Evolutionary conservation across 2,797 vertebrate species (phyloP).

Genomic region (Acanthurus lineatus): DNA sequence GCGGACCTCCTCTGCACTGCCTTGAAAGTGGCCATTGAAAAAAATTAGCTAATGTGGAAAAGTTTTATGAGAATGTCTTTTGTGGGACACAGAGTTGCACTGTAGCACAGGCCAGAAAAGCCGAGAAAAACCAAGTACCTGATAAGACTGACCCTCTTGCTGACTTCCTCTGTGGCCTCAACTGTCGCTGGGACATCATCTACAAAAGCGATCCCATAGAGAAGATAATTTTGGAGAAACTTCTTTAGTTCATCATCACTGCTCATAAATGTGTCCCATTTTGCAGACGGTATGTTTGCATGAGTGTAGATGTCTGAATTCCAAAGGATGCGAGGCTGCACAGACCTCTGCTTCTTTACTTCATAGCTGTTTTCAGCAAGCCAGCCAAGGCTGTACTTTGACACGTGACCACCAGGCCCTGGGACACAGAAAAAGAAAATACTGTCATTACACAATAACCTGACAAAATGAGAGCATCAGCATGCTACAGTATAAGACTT

Average conservation of each 20-base stretch:
- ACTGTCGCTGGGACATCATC: constrained; percentile 90
- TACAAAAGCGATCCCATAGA: constrained; percentile 93
- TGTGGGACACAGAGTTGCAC: neutral
- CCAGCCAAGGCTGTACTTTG: constrained; percentile 90
- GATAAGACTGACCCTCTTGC: constrained; percentile 91
- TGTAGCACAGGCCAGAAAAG: neutral
- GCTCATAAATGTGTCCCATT: constrained; percentile 89
- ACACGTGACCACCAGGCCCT: constrained; percentile 93
- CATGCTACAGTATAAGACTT: too few relatives aligned
- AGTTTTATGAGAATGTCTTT: neutral
- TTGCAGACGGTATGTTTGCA: constrained; percentile 81
- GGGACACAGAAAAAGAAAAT: neutral
- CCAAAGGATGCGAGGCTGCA: constrained; percentile 91
- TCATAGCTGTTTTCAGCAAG: constrained; percentile 92
- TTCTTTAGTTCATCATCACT: constrained; percentile 88
- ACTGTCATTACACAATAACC: neutral
- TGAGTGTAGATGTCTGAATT: constrained; percentile 87
- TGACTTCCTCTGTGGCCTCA: constrained; percentile 89
- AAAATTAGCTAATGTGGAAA: neutral
- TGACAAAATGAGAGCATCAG: too few relatives aligned
- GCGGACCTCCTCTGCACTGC: neutral
- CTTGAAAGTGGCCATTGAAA: neutral
- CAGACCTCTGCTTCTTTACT: constrained; percentile 82
- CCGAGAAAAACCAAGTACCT: constrained; percentile 80
- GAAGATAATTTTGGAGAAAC: constrained; percentile 90